A percentile compares a stretch with the other conserved stretches of the same genome.
Evolutionary conservation across 2,113 vertebrate genomes (phyloP).

Genomic region (human (Homo sapiens)): GRCh38 chr1:64539001-64539500

Average conservation of each 20-base stretch:
- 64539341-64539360: conserved; percentile 17
- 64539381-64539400: not conserved
- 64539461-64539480: not conserved
- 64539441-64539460: not conserved
- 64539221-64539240: not conserved
- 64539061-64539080: not conserved
- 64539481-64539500: not conserved
- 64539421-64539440: not conserved
- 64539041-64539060: not conserved
- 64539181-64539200: not conserved
- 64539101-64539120: not conserved
- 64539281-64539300: conserved; percentile 29
- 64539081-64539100: not conserved
- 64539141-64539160: not conserved
- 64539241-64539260: conserved; percentile 38
- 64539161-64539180: not conserved
- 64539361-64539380: not conserved
- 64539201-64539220: not conserved
- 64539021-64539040: not conserved
- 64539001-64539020: not conserved
- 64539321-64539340: conserved; percentile 17
- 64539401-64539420: not conserved
- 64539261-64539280: not conserved
- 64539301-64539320: conserved; percentile 39
- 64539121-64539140: not conserved